Evolutionary conservation across 2,797 vertebrate species (phyloP).

Genomic region (Sarcophilus harrisii): DNA sequence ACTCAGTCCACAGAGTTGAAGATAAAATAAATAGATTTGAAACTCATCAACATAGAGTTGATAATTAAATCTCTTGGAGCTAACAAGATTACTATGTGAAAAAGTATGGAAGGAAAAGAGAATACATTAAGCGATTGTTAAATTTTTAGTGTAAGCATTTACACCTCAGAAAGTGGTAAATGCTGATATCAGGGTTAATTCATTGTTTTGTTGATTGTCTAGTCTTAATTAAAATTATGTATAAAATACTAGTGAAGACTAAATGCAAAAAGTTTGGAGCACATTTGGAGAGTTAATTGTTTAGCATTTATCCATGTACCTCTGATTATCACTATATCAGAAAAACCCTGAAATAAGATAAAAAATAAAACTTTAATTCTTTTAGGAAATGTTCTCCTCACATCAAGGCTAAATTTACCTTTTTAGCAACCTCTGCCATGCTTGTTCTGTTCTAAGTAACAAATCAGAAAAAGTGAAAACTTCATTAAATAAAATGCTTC

Average conservation of each 20-base stretch:
- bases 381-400: background rate
- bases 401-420: background rate
- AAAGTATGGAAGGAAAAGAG: background rate
- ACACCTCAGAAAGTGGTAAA: background rate
- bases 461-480: background rate
- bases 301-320: background rate
- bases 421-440: background rate
- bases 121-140: background rate
- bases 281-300: background rate
- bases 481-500: background rate
- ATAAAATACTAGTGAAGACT: background rate
- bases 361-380: background rate
- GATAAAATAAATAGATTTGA: background rate
- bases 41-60: background rate
- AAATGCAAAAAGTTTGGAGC: background rate
- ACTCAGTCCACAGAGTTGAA: background rate
- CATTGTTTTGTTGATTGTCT: background rate
- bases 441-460: background rate
- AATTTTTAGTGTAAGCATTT: background rate
- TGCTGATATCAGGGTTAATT: background rate
- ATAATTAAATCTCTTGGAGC: background rate
- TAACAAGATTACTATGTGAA: background rate
- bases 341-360: background rate
- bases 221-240: background rate
- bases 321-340: background rate